Percentiles rank a stretch among this genome's conserved stretches.
These are phyloP conservation scores for Peromyscus aztecus DNA, from an alignment of 2,797 vertebrate genomes.

Conservation along the genomic window DNA sequence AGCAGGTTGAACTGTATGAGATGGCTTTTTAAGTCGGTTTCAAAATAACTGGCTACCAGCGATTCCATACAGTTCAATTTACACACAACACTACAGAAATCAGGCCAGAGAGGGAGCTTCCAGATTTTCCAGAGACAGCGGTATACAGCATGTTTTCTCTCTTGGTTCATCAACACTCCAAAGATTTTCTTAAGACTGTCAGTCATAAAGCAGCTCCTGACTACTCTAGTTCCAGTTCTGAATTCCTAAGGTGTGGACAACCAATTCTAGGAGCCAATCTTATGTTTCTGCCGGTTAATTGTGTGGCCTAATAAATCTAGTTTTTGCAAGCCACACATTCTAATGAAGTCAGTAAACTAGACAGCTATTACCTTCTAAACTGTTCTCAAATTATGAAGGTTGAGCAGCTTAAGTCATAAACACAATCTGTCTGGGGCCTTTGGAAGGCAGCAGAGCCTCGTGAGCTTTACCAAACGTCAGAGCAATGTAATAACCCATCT, in stretches of 20 bases:
- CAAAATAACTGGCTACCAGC: not conserved
- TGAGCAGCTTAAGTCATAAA: conserved; percentile 57
- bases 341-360: conserved; percentile 44
- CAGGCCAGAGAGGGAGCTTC: not conserved
- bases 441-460: conserved; percentile 15
- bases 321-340: conserved; percentile 22
- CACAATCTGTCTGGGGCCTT: conserved; percentile 35
- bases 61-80: conserved; percentile 31
- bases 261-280: conserved; percentile 28
- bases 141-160: not conserved
- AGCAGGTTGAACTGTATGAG: not conserved
- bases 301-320: not conserved
- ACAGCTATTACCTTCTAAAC: not conserved
- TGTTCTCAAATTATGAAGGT: conserved; percentile 58
- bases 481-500: not conserved
- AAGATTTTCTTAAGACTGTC: not conserved
- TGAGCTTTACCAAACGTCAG: conserved; percentile 15
- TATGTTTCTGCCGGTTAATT: conserved; percentile 24
- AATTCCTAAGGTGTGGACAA: not conserved
- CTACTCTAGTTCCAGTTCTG: conserved; percentile 16
- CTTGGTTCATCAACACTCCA: not conserved
- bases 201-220: not conserved
- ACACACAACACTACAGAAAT: not conserved
- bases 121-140: not conserved
- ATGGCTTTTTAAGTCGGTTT: not conserved